A percentile compares a stretch with the other conserved stretches of the same genome.
Conservation (phyloP, 1,140 invertebrate species). For the Papilio polyxenes region DNA sequence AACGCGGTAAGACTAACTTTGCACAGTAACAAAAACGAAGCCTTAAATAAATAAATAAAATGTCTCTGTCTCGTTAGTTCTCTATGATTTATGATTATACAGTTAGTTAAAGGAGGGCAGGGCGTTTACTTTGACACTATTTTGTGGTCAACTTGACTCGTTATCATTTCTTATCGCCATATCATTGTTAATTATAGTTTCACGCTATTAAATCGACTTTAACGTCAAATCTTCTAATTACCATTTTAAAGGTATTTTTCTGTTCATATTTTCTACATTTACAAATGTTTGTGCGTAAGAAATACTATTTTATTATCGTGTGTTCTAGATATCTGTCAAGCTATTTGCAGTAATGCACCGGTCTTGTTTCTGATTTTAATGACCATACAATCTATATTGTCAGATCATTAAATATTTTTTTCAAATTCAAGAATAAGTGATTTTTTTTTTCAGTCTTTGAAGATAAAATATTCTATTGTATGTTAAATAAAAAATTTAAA, state of each 20-base stretch:
- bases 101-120: constrained; percentile 60
- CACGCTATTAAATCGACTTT: constrained; percentile 5
- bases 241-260: constrained; percentile 3
- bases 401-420: not conserved
- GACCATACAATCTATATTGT: constrained; percentile 34
- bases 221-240: not conserved
- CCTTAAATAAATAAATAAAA: not conserved
- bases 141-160: constrained; percentile 60
- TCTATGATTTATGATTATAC: constrained; percentile 43
- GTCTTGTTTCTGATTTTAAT: constrained; percentile 37
- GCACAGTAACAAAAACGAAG: too few relatives aligned
- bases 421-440: not conserved
- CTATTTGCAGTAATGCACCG: constrained; percentile 9
- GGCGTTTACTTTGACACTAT: constrained; percentile 71
- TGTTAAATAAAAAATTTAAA: too few relatives aligned
- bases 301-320: constrained; percentile 17
- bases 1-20: too few relatives aligned
- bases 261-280: not conserved
- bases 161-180: constrained; percentile 57
- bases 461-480: too few relatives aligned
- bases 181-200: constrained; percentile 29
- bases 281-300: not conserved
- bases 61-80: constrained; percentile 35
- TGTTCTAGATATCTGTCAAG: constrained; percentile 28
- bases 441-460: too few relatives aligned